These are phyloP conservation scores for Acrobasis suavella DNA, from an alignment of 2,888 invertebrate species.

Conservation along the genomic window DNA sequence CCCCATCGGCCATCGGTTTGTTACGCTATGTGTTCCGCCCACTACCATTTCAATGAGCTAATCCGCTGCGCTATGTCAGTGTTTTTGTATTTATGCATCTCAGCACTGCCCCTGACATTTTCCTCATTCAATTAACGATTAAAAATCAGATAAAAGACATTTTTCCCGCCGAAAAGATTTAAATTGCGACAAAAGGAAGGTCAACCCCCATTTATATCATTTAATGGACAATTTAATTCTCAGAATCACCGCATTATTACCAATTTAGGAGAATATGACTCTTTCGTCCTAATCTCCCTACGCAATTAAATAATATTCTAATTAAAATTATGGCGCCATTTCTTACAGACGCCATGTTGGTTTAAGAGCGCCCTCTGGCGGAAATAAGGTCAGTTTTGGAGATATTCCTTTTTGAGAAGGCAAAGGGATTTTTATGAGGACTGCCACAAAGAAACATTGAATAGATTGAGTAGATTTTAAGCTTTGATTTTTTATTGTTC, in stretches of 20 bases:
- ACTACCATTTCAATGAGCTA: no score
- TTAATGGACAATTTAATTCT: slow-evolving; percentile 24
- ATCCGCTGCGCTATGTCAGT: no score
- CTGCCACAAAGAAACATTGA: slow-evolving; percentile 1
- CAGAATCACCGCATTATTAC: slow-evolving; percentile 19
- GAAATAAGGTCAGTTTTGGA: background rate
- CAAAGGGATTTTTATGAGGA: background rate
- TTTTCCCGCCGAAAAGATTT: slow-evolving; percentile 3
- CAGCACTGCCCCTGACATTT: background rate
- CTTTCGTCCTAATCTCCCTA: slow-evolving; percentile 11
- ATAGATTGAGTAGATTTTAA: background rate
- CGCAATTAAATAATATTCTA: slow-evolving; percentile 20
- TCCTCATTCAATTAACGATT: background rate
- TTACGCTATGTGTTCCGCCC: no score
- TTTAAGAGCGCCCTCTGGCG: slow-evolving; percentile 12
- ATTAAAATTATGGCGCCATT: slow-evolving; percentile 20
- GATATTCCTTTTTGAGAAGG: background rate
- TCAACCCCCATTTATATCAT: slow-evolving; percentile 17
- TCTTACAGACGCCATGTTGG: slow-evolving; percentile 17
- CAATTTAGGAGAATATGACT: slow-evolving; percentile 19
- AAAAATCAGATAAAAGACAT: slow-evolving; percentile 5
- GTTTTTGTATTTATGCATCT: no score
- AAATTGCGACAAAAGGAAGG: slow-evolving; percentile 12
- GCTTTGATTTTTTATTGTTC: background rate
- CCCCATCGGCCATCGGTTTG: no score